phyloP scores from a whole-genome alignment of 35 echinoderm and acorn worm species.

The Ophiothrix spiculata region DNA sequence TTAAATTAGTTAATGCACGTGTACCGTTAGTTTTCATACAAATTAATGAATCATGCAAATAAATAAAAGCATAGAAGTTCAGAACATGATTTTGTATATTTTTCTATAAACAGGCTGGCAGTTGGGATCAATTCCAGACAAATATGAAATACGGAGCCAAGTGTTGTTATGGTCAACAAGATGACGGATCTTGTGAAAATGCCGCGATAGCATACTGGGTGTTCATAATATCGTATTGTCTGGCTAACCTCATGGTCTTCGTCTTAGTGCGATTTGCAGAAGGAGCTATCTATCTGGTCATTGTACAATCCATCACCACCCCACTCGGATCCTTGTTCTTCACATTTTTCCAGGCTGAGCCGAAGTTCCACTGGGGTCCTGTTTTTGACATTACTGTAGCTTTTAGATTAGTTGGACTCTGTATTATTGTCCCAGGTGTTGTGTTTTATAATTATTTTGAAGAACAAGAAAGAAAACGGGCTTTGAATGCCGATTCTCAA shows the following conservation, averaged over 20 bases:
- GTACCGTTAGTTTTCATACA: not conserved
- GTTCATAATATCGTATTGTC: slow-evolving; percentile 75
- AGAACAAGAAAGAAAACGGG: slow-evolving; percentile 31
- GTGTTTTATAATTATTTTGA: slow-evolving; percentile 94
- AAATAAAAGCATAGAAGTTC: not conserved
- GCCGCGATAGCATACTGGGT: slow-evolving; percentile 50
- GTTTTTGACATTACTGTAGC: slow-evolving; percentile 66
- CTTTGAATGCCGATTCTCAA: no score
- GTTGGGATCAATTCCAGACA: slow-evolving; percentile 43
- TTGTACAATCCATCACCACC: slow-evolving; percentile 84
- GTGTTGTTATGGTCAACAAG: slow-evolving; percentile 74
- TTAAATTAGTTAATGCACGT: not conserved
- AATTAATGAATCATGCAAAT: not conserved
- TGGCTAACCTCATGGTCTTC: slow-evolving; percentile 83
- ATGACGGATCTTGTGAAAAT: slow-evolving; percentile 25
- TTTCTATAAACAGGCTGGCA: not conserved
- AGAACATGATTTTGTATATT: no score
- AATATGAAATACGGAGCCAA: slow-evolving; percentile 63
- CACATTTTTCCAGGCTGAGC: slow-evolving; percentile 62
- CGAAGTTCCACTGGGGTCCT: slow-evolving; percentile 63
- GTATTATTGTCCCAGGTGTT: slow-evolving; percentile 86
- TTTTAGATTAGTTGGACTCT: slow-evolving; percentile 72
- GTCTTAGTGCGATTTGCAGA: slow-evolving; percentile 88
- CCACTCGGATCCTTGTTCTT: slow-evolving; percentile 84
- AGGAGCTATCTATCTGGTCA: slow-evolving; percentile 83